These are phyloP conservation scores for Melanostoma scalare DNA, from an alignment of 2,888 invertebrate species.

Conservation along the genomic window DNA sequence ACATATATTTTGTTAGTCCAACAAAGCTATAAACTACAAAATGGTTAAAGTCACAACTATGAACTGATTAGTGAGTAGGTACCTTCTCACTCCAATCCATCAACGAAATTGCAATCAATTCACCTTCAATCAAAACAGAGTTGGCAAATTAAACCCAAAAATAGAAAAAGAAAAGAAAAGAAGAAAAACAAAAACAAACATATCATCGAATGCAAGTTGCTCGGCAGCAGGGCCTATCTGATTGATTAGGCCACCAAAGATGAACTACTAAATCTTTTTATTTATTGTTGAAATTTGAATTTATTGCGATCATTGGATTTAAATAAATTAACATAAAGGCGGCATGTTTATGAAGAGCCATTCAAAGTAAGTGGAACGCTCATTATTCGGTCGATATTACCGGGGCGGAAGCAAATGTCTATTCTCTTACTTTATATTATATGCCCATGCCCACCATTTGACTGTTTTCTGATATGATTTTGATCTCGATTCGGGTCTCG, in stretches of 20 bases:
- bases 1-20: too few species aligned
- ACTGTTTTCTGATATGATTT: not conserved
- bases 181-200: too few species aligned
- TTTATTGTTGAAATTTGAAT: not conserved
- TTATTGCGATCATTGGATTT: not conserved
- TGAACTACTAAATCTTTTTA: not conserved
- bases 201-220: too few species aligned
- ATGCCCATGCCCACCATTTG: not conserved
- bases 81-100: too few species aligned
- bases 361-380: not conserved
- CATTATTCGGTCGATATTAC: not conserved
- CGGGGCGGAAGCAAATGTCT: constrained; percentile 22
- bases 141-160: too few species aligned
- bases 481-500: not conserved
- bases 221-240: not conserved
- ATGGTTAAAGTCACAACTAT: too few species aligned
- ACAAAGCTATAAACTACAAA: too few species aligned
- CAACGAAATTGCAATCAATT: too few species aligned
- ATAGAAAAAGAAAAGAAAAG: too few species aligned
- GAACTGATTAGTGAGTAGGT: too few species aligned
- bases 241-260: not conserved
- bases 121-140: too few species aligned
- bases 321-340: not conserved
- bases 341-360: not conserved
- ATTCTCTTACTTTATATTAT: not conserved